phyloP scores from a whole-genome alignment of 2,797 vertebrate genomes.

The Menidia menidia region DNA sequence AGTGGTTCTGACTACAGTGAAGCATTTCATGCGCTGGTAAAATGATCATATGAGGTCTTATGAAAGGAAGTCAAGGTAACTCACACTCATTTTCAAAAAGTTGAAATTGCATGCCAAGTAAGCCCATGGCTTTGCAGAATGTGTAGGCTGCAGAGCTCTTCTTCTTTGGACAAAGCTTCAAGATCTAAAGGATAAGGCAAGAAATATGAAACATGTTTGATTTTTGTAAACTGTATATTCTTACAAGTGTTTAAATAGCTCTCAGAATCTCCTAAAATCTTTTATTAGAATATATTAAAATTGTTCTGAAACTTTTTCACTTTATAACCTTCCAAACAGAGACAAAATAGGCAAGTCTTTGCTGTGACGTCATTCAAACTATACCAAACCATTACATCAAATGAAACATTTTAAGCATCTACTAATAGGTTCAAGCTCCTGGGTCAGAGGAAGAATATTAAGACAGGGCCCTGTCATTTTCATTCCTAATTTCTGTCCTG shows the following conservation, averaged over 20 bases:
- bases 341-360: conserved; percentile 47
- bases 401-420: conserved; percentile 51
- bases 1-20: background rate
- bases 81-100: conserved; percentile 98
- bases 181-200: conserved; percentile 83
- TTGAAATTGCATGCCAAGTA: conserved; percentile 98
- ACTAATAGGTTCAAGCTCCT: conserved; percentile 37
- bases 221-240: background rate
- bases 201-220: too few species aligned
- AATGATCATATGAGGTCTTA: background rate
- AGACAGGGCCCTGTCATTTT: conserved; percentile 38
- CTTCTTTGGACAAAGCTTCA: conserved; percentile 99
- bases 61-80: conserved; percentile 49
- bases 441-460: conserved; percentile 40
- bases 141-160: conserved; percentile 97
- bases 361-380: conserved; percentile 18
- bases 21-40: background rate
- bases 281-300: conserved; percentile 33
- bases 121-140: conserved; percentile 94
- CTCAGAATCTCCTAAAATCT: background rate
- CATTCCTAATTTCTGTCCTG: conserved; percentile 24
- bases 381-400: conserved; percentile 69
- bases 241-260: conserved; percentile 21
- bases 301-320: conserved; percentile 19
- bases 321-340: conserved; percentile 51